Percentiles rank a stretch among this genome's conserved stretches.
These are phyloP conservation scores for Strongylocentrotus purpuratus DNA, from an alignment of 35 echinoderm and acorn worm genomes.

Conservation along the genomic window DNA sequence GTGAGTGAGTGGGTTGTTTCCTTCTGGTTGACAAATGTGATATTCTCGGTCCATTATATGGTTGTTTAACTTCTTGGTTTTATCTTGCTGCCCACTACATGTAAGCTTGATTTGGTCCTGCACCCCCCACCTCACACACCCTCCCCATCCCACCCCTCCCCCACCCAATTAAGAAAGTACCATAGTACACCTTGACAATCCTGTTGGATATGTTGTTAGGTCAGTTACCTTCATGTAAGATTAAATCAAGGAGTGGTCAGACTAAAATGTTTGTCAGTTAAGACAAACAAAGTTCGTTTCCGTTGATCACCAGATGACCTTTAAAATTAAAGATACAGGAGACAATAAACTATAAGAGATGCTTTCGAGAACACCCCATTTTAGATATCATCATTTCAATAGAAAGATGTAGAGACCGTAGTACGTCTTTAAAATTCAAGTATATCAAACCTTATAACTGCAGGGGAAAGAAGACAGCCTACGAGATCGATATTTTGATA, in stretches of 20 bases:
- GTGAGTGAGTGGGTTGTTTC: background rate
- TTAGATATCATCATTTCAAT: background rate
- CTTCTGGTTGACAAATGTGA: background rate
- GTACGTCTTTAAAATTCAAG: too few relatives aligned
- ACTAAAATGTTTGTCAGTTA: background rate
- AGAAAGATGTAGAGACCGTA: too few relatives aligned
- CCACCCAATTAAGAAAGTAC: background rate
- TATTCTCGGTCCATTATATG: background rate
- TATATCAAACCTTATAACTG: too few relatives aligned
- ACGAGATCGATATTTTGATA: too few relatives aligned
- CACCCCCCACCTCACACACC: too few relatives aligned
- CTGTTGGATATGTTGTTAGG: background rate
- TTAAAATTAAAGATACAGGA: background rate
- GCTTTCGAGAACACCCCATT: background rate
- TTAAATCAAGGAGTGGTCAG: slow-evolving; percentile 10
- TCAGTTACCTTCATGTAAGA: background rate
- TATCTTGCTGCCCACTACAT: background rate
- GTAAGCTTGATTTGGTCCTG: background rate
- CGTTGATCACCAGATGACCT: background rate
- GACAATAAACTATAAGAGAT: background rate
- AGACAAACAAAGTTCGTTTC: background rate
- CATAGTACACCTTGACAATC: background rate
- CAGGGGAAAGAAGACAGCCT: too few relatives aligned
- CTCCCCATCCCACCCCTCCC: background rate
- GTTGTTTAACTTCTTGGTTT: background rate